Percentiles rank a stretch among this genome's conserved stretches.
These are phyloP conservation scores for Dolomedes plantarius DNA, from an alignment of 2,888 invertebrate species.

Conservation along the genomic window DNA sequence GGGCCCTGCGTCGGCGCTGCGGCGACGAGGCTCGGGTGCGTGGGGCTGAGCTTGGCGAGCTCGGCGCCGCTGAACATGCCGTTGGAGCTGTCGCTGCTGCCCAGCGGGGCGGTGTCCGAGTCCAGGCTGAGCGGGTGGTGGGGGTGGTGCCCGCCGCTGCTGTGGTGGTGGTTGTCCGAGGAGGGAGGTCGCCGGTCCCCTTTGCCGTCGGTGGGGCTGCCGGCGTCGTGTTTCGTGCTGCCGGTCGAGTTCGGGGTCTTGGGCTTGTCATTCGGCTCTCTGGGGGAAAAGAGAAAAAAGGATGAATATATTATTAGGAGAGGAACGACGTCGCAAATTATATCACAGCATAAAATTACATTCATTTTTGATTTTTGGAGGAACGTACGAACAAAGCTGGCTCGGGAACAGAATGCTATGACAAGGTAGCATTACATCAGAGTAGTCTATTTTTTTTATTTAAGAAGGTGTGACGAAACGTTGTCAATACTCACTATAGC, in stretches of 20 bases:
- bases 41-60: conserved; percentile 46
- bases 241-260: conserved; percentile 62
- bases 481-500: too few species aligned
- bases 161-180: conserved; percentile 35
- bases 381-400: too few species aligned
- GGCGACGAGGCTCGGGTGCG: conserved; percentile 29
- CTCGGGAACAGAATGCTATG: too few species aligned
- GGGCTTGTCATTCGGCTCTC: conserved; percentile 64
- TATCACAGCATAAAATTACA: too few species aligned
- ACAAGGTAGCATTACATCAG: too few species aligned
- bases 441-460: too few species aligned
- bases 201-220: conserved; percentile 51
- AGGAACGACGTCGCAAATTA: too few species aligned
- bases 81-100: conserved; percentile 66
- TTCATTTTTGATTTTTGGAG: too few species aligned
- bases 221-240: conserved; percentile 49
- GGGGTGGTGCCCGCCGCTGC: conserved; percentile 34
- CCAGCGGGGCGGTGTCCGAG: conserved; percentile 57
- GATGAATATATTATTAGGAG: too few species aligned
- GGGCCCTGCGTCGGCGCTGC: conserved; percentile 26
- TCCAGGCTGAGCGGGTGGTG: conserved; percentile 47
- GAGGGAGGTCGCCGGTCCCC: conserved; percentile 36
- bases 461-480: too few species aligned
- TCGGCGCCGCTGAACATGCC: conserved; percentile 63
- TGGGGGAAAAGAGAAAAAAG: neutral